Percentiles rank a stretch among this genome's conserved stretches.
phyloP scores from a whole-genome alignment of 1,140 invertebrate genomes.

The Dufourea novaeangliae region DNA sequence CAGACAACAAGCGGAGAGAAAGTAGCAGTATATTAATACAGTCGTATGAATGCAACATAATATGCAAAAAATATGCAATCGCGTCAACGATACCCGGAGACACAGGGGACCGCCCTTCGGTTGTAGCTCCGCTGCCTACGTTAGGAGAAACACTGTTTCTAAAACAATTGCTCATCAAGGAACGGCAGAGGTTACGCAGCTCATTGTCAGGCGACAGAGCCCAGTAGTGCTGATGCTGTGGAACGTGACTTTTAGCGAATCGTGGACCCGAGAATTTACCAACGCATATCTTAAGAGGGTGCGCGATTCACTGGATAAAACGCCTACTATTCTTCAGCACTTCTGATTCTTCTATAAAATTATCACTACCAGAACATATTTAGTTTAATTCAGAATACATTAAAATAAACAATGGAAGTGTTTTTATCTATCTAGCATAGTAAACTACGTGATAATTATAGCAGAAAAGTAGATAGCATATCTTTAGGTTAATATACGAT shows the following conservation, averaged over 20 bases:
- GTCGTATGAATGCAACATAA: background rate
- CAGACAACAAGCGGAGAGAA: background rate
- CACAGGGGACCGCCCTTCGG: constrained; percentile 36
- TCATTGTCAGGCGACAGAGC: constrained; percentile 17
- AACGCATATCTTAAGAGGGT: background rate
- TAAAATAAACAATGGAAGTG: no score
- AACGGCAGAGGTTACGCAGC: constrained; percentile 10
- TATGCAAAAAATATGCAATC: background rate
- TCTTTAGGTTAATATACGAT: no score
- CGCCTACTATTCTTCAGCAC: no score
- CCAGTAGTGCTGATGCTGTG: background rate
- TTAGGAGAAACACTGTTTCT: background rate
- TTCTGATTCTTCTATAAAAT: no score
- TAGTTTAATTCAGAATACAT: no score
- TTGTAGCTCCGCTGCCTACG: constrained; percentile 40
- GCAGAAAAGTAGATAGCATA: no score
- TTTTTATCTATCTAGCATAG: no score
- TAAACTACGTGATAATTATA: no score
- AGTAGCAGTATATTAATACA: background rate
- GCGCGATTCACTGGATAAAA: background rate
- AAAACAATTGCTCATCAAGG: constrained; percentile 45
- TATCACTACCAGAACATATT: no score
- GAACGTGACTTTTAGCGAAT: constrained; percentile 12
- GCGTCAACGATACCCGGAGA: constrained; percentile 2
- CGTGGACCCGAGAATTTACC: background rate